These are phyloP conservation scores for Chaetodon auriga DNA, from an alignment of 2,113 vertebrate genomes.

Conservation along the genomic window DNA sequence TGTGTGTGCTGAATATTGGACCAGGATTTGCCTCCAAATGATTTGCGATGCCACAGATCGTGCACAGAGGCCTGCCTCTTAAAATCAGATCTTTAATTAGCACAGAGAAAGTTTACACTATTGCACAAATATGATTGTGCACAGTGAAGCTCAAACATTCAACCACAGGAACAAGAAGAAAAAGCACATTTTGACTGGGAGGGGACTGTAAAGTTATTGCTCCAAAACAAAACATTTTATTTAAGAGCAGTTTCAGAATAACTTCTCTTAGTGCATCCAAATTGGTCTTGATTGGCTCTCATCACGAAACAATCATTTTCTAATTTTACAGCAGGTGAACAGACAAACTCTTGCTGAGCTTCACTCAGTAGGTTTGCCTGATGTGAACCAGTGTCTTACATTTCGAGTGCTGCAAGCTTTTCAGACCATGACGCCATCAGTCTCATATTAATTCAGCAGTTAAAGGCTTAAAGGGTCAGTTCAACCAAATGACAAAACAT, in stretches of 20 bases:
- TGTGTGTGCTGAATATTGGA: no score
- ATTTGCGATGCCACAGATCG: no score
- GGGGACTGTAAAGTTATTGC: background rate
- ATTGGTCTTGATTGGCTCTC: background rate
- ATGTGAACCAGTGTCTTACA: background rate
- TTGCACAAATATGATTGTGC: no score
- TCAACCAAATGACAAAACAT: background rate
- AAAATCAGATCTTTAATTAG: no score
- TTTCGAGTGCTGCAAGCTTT: background rate
- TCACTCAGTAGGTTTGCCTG: background rate
- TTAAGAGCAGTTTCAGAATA: constrained; percentile 20
- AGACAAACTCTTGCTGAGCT: background rate
- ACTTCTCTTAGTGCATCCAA: constrained; percentile 10
- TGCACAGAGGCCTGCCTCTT: no score
- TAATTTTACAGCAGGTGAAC: constrained; percentile 19
- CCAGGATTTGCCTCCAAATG: no score
- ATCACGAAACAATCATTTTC: background rate
- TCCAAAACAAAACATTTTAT: background rate
- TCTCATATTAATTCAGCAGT: background rate
- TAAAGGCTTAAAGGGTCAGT: background rate
- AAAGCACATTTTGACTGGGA: no score
- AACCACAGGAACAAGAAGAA: no score
- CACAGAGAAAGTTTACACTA: no score
- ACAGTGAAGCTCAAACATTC: no score
- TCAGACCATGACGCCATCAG: background rate